Conservation (phyloP, 2,888 invertebrate genomes). For the Penaeus monodon region DNA sequence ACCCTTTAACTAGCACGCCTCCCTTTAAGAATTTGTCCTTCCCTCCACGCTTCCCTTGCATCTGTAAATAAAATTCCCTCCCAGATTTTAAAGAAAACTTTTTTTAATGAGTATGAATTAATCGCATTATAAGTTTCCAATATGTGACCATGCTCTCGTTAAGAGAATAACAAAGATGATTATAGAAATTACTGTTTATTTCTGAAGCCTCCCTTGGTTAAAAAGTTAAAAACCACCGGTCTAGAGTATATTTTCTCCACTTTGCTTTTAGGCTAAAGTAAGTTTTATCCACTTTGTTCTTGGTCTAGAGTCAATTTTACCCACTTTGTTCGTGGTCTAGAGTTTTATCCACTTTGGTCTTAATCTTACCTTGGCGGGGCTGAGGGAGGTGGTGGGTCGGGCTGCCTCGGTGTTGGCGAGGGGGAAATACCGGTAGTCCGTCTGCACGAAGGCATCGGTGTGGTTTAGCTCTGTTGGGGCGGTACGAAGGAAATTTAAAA, state of each 20-base stretch:
- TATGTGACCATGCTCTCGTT: too few species aligned
- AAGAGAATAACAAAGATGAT: too few species aligned
- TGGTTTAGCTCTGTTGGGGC: constrained; percentile 48
- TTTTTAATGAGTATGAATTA: too few species aligned
- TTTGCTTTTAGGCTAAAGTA: neutral
- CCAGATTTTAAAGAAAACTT: too few species aligned
- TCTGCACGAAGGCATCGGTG: constrained; percentile 65
- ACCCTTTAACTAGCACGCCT: too few species aligned
- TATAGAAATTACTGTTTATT: too few species aligned
- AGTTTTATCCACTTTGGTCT: neutral
- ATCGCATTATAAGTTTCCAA: too few species aligned
- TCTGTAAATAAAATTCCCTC: too few species aligned
- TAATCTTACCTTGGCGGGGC: constrained; percentile 22
- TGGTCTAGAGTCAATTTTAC: neutral
- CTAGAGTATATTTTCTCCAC: neutral
- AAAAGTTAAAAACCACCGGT: too few species aligned
- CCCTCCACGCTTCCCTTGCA: too few species aligned
- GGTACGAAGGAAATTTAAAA: neutral
- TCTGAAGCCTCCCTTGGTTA: too few species aligned
- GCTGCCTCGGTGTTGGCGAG: constrained; percentile 17
- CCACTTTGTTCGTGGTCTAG: neutral
- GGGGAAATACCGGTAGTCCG: constrained; percentile 63
- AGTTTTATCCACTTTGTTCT: neutral
- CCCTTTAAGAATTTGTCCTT: too few species aligned
- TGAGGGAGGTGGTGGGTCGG: constrained; percentile 7